Percentiles rank a stretch among this genome's conserved stretches.
These are phyloP conservation scores for Anhinga rufa DNA, from an alignment of 2,113 vertebrate genomes.

Conservation along the genomic window DNA sequence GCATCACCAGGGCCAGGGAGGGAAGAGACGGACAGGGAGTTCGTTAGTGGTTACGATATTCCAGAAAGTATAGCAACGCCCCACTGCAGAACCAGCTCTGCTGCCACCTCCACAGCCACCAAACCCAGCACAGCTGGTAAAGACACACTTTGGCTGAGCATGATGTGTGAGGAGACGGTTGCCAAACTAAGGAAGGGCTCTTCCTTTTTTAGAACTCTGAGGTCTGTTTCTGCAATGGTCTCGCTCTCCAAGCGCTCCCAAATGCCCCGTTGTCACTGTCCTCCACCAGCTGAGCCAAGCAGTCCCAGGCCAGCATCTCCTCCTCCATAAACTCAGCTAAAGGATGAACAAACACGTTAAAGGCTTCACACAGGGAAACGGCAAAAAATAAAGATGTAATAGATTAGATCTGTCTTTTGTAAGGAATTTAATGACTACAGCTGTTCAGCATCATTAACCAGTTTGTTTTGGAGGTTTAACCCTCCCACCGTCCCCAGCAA, in stretches of 20 bases:
- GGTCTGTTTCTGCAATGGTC: rapidly evolving
- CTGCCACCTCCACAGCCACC: neutral
- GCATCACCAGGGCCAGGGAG: neutral
- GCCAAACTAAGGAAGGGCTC: neutral
- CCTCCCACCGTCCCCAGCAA: neutral
- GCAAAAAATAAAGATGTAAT: neutral
- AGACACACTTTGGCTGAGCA: neutral
- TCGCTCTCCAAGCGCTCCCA: rapidly evolving
- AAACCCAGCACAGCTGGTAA: no score
- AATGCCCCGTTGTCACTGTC: rapidly evolving
- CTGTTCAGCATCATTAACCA: neutral
- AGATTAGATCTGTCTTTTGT: neutral
- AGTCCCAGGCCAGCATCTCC: neutral
- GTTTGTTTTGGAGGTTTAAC: neutral
- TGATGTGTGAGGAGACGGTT: rapidly evolving
- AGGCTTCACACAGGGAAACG: neutral
- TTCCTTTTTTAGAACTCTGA: rapidly evolving
- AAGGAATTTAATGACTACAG: neutral
- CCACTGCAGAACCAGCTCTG: neutral
- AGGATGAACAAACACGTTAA: neutral
- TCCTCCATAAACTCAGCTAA: neutral
- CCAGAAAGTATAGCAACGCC: neutral
- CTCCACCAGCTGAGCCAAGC: neutral
- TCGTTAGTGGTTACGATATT: neutral
- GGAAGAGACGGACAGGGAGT: neutral